Evolutionary conservation across 2,113 vertebrate species (phyloP), one percentile per base, ranked within the genome.

Genomic region (Prinia subflava): DNA sequence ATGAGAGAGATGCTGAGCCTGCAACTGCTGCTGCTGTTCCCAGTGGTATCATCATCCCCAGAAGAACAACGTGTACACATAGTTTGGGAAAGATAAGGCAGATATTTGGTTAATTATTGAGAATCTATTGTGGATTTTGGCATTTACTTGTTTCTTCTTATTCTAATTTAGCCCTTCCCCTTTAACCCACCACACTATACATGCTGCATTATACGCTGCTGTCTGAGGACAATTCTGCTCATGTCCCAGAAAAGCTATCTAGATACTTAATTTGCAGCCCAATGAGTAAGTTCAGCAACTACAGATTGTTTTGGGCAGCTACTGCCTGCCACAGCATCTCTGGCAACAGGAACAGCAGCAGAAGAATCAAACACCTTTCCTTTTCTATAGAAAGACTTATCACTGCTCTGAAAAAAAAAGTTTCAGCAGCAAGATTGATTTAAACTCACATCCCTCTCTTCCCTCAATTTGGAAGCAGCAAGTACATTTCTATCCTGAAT

Each of bases 1-100:
- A 44, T 99, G 99, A 28, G 99, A 99, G 59, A 99, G 98, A 95
- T 99, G 99, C 92, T 99, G 99, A 95, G 98, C 98, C 96, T 98
- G 98, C 94, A 98, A 95, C 97, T 99, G 99, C 97, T 99, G 97
- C 93, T 97, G 98, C 98, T 98, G 97, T 97, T 92, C 92, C 86
- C 88, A 87, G 77, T 0, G 30, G 92, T 75, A 79, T 75, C 70
- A 65, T 74, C 90, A 84, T 94, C 82, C 89, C 92, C 96, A 92
- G 91, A 68, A 88, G 87, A 80, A 70, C 33, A 88, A 63, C 0
- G 15, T 16, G 44, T 9, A 87, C 75, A 92, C 56, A 75, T 17
- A 55, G 52, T 93, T 92, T 76, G 76, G 90, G 76, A 94, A 85
- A 71, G 53, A 90, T 24, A 94, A 91, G 28, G 74, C 33, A 95